Percentiles rank a stretch among this genome's conserved stretches.
Evolutionary conservation across 2,797 vertebrate species (phyloP).

Genomic region (Danio albolineatus): DNA sequence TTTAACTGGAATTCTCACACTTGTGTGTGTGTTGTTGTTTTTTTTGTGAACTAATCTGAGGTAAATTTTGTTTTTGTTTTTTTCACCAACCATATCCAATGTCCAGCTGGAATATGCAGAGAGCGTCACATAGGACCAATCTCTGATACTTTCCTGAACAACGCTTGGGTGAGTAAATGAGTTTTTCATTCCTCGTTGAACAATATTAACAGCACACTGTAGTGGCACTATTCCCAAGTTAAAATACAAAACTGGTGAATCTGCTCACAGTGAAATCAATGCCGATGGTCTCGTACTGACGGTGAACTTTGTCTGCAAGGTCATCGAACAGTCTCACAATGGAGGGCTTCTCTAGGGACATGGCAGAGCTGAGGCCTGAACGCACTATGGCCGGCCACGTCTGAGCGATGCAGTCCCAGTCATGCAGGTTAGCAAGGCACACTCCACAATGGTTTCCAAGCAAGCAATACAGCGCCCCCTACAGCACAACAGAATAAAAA

Average conservation of each 20-base stretch:
- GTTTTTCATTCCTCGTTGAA: no score
- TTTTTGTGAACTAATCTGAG: no score
- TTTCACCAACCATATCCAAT: no score
- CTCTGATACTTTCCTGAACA: no score
- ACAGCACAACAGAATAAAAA: constrained; percentile 4
- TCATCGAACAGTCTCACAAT: constrained; percentile 93
- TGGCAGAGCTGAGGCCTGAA: constrained; percentile 89
- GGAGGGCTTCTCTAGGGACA: constrained; percentile 93
- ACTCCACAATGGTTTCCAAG: constrained; percentile 87
- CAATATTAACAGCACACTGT: no score
- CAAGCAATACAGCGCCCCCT: constrained; percentile 97
- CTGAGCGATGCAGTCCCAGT: constrained; percentile 93
- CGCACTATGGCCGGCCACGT: constrained; percentile 94
- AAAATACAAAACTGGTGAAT: neutral
- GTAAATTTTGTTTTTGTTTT: no score
- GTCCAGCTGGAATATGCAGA: no score
- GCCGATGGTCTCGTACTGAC: constrained; percentile 93
- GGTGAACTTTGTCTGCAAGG: constrained; percentile 92
- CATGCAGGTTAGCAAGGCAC: constrained; percentile 87
- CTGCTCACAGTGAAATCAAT: constrained; percentile 89
- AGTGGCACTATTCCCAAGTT: neutral
- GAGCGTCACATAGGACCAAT: no score
- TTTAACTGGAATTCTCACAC: no score
- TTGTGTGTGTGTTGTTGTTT: no score
- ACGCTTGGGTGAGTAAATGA: no score